Percentiles rank a stretch among this genome's conserved stretches.
Evolutionary conservation across 2,888 invertebrate species (phyloP).

Genomic region (Netelia fuscicornis): DNA sequence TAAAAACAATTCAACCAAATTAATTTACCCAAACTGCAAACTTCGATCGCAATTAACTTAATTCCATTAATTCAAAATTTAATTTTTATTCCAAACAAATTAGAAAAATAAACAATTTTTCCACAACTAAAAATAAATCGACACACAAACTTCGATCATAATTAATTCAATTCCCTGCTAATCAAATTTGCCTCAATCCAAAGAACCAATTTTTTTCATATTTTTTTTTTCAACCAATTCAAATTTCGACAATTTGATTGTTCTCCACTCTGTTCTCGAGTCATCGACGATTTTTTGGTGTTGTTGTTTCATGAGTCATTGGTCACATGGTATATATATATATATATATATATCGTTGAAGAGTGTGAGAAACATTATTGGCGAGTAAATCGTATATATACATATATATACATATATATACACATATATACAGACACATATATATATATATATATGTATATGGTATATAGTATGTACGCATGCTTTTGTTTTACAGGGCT

Average conservation of each 20-base stretch:
- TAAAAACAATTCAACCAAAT: no score
- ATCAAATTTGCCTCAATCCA: no score
- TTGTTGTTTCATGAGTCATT: constrained; percentile 26
- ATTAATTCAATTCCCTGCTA: no score
- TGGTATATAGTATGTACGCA: constrained; percentile 61
- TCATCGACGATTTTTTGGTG: neutral
- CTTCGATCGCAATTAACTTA: no score
- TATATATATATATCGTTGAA: constrained; percentile 16
- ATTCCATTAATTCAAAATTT: no score
- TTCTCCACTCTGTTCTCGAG: neutral
- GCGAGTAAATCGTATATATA: constrained; percentile 7
- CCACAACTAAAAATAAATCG: no score
- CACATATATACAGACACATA: neutral
- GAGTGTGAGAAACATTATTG: constrained; percentile 28
- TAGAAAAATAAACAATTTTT: no score
- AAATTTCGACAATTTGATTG: neutral
- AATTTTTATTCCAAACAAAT: no score
- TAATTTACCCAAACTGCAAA: no score
- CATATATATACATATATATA: no score
- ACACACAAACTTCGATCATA: no score
- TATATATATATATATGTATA: constrained; percentile 41
- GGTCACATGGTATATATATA: constrained; percentile 19
- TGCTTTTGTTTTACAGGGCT: constrained; percentile 66
- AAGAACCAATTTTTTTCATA: no score
- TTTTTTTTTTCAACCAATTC: neutral